phyloP scores from a whole-genome alignment of 2,888 invertebrate species.

The Agonopterix subpropinquella region DNA sequence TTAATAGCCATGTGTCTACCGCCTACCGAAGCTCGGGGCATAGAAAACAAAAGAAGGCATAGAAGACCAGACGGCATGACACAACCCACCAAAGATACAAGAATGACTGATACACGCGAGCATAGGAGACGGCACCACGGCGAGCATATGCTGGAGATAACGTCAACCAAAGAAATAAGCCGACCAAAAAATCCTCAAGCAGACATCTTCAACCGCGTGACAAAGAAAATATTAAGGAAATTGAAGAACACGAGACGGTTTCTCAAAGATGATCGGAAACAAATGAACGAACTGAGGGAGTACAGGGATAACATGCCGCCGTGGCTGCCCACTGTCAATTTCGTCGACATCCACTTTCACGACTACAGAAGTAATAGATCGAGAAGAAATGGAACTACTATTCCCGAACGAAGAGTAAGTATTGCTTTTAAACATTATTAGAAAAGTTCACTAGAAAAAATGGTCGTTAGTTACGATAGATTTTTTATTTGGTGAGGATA shows the following conservation, averaged over 20 bases:
- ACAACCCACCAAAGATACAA: constrained; percentile 35
- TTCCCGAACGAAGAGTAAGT: constrained; percentile 58
- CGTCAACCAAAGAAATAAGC: constrained; percentile 23
- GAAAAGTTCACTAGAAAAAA: background rate
- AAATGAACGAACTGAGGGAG: constrained; percentile 47
- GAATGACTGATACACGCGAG: background rate
- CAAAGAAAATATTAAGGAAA: constrained; percentile 52
- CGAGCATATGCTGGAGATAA: constrained; percentile 30
- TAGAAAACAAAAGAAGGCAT: constrained; percentile 50
- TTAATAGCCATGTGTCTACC: constrained; percentile 61
- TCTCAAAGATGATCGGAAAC: constrained; percentile 45
- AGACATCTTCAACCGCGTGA: constrained; percentile 46
- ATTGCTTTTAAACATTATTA: constrained; percentile 9
- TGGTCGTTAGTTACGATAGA: too few relatives aligned
- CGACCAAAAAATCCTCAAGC: constrained; percentile 34
- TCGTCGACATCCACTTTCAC: constrained; percentile 57
- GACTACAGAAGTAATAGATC: constrained; percentile 34
- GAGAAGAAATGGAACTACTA: constrained; percentile 31
- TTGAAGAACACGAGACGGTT: constrained; percentile 49
- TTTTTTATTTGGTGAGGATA: too few relatives aligned
- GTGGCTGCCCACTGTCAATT: constrained; percentile 63
- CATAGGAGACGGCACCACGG: constrained; percentile 27
- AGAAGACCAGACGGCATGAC: constrained; percentile 34
- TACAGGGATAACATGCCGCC: constrained; percentile 56
- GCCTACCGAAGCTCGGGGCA: constrained; percentile 48